These are phyloP conservation scores for Antheraea mylitta DNA, from an alignment of 1,140 invertebrate species.

Conservation along the genomic window DNA sequence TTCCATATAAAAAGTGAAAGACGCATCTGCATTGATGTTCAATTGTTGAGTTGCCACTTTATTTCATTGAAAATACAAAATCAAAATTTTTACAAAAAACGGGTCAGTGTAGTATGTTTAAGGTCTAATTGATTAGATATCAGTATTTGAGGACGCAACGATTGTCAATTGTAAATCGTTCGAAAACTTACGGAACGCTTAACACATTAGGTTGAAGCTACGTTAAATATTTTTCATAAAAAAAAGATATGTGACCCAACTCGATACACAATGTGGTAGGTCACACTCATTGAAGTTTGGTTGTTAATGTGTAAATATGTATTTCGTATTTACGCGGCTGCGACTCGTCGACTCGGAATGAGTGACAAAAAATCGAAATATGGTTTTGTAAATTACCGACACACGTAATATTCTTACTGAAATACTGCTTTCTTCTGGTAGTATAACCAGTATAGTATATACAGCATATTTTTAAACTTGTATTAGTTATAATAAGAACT, in stretches of 20 bases:
- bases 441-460: no score
- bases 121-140: not conserved
- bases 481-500: no score
- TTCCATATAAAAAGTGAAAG: no score
- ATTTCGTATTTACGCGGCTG: slow-evolving; percentile 34
- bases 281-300: slow-evolving; percentile 40
- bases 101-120: not conserved
- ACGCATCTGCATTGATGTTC: no score
- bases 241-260: slow-evolving; percentile 37
- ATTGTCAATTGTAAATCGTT: not conserved
- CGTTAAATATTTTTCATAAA: slow-evolving; percentile 16
- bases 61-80: not conserved
- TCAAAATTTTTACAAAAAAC: not conserved
- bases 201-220: not conserved
- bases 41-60: no score
- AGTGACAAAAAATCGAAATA: slow-evolving; percentile 15
- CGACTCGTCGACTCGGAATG: slow-evolving; percentile 19
- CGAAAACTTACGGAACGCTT: slow-evolving; percentile 19
- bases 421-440: not conserved
- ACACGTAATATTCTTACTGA: not conserved
- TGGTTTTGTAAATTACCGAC: not conserved
- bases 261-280: slow-evolving; percentile 45
- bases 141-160: not conserved
- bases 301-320: slow-evolving; percentile 46
- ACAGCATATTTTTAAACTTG: no score